phyloP scores from a whole-genome alignment of 2,113 vertebrate species.

The Misgurnus anguillicaudatus region DNA sequence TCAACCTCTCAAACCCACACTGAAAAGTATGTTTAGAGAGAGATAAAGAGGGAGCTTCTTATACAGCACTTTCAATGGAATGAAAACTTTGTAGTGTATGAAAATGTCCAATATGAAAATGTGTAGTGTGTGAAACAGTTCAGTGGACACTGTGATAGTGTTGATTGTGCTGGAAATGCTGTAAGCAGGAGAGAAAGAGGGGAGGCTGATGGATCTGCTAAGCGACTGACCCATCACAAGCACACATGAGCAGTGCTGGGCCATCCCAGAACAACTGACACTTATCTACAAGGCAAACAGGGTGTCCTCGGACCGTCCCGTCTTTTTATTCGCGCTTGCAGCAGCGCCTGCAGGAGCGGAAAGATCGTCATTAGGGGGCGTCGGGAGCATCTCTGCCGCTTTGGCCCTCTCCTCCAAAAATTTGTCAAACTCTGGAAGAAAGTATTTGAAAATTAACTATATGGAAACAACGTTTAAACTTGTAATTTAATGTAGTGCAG shows the following conservation, averaged over 20 bases:
- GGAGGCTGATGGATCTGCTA: conserved; percentile 21
- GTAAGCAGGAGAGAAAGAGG: conserved; percentile 40
- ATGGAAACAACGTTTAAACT: too few relatives aligned
- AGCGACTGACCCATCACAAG: conserved; percentile 13
- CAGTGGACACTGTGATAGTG: conserved; percentile 23
- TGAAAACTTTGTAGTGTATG: conserved; percentile 33
- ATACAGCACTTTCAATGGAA: conserved; percentile 20
- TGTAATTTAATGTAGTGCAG: too few relatives aligned
- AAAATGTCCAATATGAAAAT: conserved; percentile 47
- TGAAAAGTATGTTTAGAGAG: not conserved
- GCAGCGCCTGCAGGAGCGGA: conserved; percentile 67
- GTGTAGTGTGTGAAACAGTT: conserved; percentile 21
- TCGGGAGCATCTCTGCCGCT: conserved; percentile 89
- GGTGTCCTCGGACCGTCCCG: conserved; percentile 82
- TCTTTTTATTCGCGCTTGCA: conserved; percentile 78
- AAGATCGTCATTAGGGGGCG: conserved; percentile 80
- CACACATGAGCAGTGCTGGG: not conserved
- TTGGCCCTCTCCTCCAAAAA: conserved; percentile 98
- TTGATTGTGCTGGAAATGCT: conserved; percentile 45
- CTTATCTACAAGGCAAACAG: conserved; percentile 87
- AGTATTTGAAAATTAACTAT: not conserved
- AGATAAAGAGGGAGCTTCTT: not conserved
- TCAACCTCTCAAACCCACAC: conserved; percentile 13
- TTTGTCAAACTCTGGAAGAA: conserved; percentile 90
- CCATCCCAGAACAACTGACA: conserved; percentile 6